Evolutionary conservation across 2,113 vertebrate genomes (phyloP).

Genomic region (Mormyrus iriodes): DNA sequence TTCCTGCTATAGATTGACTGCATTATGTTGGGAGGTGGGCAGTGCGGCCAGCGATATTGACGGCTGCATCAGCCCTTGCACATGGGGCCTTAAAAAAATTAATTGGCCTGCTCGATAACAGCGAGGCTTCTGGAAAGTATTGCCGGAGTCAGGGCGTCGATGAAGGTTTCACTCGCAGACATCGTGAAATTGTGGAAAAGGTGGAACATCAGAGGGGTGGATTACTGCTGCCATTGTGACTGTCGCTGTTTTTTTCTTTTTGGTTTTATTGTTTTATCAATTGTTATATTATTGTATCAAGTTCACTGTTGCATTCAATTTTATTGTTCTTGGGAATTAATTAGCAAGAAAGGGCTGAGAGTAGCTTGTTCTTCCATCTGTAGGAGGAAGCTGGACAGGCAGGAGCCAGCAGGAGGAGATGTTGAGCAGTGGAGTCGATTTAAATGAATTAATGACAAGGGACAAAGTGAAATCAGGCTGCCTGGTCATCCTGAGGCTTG

Average conservation of each 20-base stretch:
- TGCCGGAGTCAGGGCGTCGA: neutral
- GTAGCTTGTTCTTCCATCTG: neutral
- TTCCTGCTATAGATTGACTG: neutral
- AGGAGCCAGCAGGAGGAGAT: neutral
- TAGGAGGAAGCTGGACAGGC: neutral
- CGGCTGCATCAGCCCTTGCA: neutral
- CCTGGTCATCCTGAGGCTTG: neutral
- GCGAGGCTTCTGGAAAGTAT: neutral
- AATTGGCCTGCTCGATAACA: neutral
- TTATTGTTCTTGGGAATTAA: conserved; percentile 10
- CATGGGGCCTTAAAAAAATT: neutral
- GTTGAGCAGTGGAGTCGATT: neutral
- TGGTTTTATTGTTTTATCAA: neutral
- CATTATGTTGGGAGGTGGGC: neutral
- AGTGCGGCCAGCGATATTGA: neutral
- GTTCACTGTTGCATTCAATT: neutral
- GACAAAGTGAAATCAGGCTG: neutral
- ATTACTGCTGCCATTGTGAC: neutral
- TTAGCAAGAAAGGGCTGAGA: neutral
- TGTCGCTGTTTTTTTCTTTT: neutral
- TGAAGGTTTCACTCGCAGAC: neutral
- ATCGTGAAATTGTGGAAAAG: neutral
- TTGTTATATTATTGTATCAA: neutral
- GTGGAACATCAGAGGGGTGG: neutral
- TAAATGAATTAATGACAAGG: neutral